Evolutionary conservation across 2,113 vertebrate genomes (phyloP), one percentile per base, ranked within the genome.

Genomic region (Leucoraja erinaceus): DNA sequence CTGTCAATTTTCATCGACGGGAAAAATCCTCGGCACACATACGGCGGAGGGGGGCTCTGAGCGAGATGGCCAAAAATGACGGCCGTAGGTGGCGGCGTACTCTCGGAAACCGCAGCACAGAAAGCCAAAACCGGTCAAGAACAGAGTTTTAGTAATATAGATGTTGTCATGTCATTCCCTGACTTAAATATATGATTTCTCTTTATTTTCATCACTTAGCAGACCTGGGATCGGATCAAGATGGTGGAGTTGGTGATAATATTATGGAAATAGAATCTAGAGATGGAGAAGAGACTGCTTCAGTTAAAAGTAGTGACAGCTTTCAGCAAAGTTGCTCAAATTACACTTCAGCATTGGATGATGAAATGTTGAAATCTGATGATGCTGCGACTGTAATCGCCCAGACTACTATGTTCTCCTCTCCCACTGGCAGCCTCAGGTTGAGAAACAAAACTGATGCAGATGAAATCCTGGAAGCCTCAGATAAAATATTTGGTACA

Each of bases 281-380:
- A 0, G 96, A 98, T 93, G 95, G 95, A 0, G 96, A 97, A 94
- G 98, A 99, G 95, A 98, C 97, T 0, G 93, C 94, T 11, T 98
- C 98, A 0, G 94, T 98, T 75, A 95, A 94, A 94, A 98, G 98
- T 96, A 96, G 94, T 76, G 95, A 94, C 93, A 94, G 95, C 72
- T 72, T 72, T 72, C 68, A 91, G 22, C 94, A 96, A 96, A 94
- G 94, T 96, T 90, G 96, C 94, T 0, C 96, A 97, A 94, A 96
- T 96, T 93, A 96, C 96, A 86, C 97, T 5, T 96, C 97, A 0
- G 96, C 97, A 0, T 98, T 97, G 0, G 98, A 98, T 93, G 97
- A 96, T 92, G 90, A 91, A 70, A 66, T 91, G 33, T 72, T 91
- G 68, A 97, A 96, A 63, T 97, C 95, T 0, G 98, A 99, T 94